These are phyloP conservation scores for Clavelina lepadiformis DNA, from an alignment of 23 tunicate species.

Conservation along the genomic window DNA sequence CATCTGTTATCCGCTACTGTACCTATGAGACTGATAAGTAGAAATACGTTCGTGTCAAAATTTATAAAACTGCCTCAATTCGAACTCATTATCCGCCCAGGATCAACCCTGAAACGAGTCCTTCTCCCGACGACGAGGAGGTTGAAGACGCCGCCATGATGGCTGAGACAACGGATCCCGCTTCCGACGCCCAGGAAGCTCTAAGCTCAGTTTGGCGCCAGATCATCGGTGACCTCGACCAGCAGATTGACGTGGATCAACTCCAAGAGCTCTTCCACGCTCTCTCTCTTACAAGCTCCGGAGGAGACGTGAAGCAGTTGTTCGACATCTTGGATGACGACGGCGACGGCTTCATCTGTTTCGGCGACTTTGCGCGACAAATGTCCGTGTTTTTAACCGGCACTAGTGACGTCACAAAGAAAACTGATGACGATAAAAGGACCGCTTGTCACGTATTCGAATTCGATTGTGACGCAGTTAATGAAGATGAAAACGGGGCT, in stretches of 20 bases:
- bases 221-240: slow-evolving; percentile 26
- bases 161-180: background rate
- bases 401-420: background rate
- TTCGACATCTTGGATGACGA: slow-evolving; percentile 48
- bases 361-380: slow-evolving; percentile 40
- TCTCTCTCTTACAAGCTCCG: slow-evolving; percentile 22
- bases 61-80: background rate
- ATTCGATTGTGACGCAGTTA: too few relatives aligned
- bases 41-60: background rate
- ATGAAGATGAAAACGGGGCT: background rate
- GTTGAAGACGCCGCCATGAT: background rate
- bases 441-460: too few relatives aligned
- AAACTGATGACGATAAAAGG: too few relatives aligned
- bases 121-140: background rate
- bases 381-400: slow-evolving; percentile 22
- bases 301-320: slow-evolving; percentile 33
- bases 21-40: background rate
- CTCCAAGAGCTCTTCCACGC: slow-evolving; percentile 41
- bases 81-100: background rate
- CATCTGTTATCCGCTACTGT: background rate
- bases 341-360: slow-evolving; percentile 39
- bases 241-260: slow-evolving; percentile 32
- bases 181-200: slow-evolving; percentile 36
- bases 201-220: slow-evolving; percentile 38
- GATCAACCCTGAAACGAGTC: slow-evolving; percentile 1